Evolutionary conservation across 2,797 vertebrate genomes (phyloP), one percentile per base, ranked within the genome.

Genomic region (Limnodromus scolopaceus): DNA sequence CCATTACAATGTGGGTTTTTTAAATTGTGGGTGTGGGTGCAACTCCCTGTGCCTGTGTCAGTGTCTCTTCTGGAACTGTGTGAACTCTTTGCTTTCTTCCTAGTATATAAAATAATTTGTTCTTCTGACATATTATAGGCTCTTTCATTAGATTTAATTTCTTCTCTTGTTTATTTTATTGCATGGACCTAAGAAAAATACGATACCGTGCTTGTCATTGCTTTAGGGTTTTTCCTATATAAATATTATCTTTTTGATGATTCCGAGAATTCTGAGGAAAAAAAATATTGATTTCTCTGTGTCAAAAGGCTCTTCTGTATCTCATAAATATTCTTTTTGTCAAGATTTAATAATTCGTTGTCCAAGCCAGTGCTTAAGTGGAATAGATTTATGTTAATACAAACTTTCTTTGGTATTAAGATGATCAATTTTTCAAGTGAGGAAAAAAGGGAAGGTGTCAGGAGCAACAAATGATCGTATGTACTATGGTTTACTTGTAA

Each of bases 271-370:
- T 97, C 92, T 63, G 58, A 89, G 86, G 48, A 81, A 82, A 89
- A 91, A 92, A 87, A 68, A 57, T 88, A 97, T 96, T 94, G 96
- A 97, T 98, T 97, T 95, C 46, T 93, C 46, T 86, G 11, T 96
- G 94, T 97, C 95, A 97, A 85, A 98, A 96, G 94, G 92, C 93
- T 96, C 81, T 97, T 96, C 91, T 89, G 23, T 95, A 66, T 57
- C 86, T 94, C 93, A 93, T 97, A 97, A 97, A 96, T 98, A 97
- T 93, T 97, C 81, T 89, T 96, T 96, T 95, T 97, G 96, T 97
- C 96, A 97, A 78, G 91, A 92, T 96, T 92, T 97, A 97, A 97
- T 97, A 96, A 97, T 97, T 96, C 10, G 30, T 93, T 95, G 92
- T 96, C 70, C 45, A 89, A 97, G 89, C 69, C 55, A 82, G 51